A percentile compares a stretch with the other conserved stretches of the same genome.
phyloP scores from a whole-genome alignment of 2,888 invertebrate species.

The Chironomus riparius region DNA sequence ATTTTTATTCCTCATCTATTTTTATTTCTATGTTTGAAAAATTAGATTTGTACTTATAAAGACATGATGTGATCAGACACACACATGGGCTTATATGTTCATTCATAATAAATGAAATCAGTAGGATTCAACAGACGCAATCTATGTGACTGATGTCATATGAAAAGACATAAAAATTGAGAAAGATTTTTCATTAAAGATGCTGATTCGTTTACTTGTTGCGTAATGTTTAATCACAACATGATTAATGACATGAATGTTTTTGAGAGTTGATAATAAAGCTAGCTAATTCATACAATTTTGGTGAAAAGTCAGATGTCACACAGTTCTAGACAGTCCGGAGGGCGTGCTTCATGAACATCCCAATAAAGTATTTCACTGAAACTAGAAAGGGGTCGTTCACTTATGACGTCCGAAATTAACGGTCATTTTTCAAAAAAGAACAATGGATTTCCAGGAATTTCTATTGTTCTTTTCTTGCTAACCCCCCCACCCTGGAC shows the following conservation, averaged over 20 bases:
- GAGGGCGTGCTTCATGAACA: no score
- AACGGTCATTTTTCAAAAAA: no score
- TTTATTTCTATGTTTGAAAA: background rate
- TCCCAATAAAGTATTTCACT: no score
- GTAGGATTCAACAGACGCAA: background rate
- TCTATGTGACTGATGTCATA: background rate
- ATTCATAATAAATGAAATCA: background rate
- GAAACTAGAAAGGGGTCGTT: no score
- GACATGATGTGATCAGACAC: background rate
- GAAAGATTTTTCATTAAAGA: background rate
- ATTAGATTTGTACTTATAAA: background rate
- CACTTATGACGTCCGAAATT: no score
- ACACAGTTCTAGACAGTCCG: no score
- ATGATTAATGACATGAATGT: background rate
- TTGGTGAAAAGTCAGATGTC: no score
- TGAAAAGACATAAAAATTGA: background rate
- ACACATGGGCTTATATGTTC: background rate
- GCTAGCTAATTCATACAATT: no score
- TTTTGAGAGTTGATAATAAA: no score
- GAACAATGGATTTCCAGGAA: no score
- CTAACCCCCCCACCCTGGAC: no score
- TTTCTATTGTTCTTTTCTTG: no score
- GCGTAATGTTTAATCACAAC: background rate
- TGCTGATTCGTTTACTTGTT: background rate
- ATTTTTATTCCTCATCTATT: background rate